phyloP scores from a whole-genome alignment of 2,888 invertebrate genomes.

The Matsumyia berberina region DNA sequence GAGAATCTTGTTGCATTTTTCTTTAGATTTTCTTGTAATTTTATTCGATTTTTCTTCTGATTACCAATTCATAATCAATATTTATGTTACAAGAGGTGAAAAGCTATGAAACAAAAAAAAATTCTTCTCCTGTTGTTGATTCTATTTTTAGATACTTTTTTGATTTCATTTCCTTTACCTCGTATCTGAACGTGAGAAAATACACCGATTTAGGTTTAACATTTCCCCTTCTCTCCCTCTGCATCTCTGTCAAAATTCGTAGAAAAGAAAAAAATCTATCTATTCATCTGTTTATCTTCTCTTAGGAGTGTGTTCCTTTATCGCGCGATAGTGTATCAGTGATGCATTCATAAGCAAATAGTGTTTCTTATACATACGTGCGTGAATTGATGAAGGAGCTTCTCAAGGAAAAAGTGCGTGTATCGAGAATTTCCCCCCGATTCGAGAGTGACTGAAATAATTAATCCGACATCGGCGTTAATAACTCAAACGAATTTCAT shows the following conservation, averaged over 20 bases:
- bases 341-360: constrained; percentile 58
- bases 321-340: constrained; percentile 38
- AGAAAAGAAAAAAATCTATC: constrained; percentile 36
- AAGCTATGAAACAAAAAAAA: constrained; percentile 14
- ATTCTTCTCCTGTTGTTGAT: constrained; percentile 25
- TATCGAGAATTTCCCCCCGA: constrained; percentile 9
- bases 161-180: constrained; percentile 10
- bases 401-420: constrained; percentile 24
- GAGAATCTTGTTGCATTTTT: constrained; percentile 66
- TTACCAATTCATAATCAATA: constrained; percentile 41
- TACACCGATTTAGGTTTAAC: constrained; percentile 50
- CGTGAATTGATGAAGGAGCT: constrained; percentile 24
- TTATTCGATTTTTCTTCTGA: constrained; percentile 3
- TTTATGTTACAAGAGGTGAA: constrained; percentile 37
- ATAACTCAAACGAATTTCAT: constrained; percentile 46
- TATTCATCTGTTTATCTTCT: constrained; percentile 34
- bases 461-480: constrained; percentile 4
- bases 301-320: constrained; percentile 43
- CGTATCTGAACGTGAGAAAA: constrained; percentile 58
- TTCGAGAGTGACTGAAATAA: constrained; percentile 27
- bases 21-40: constrained; percentile 22
- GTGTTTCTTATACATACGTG: constrained; percentile 34
- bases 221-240: constrained; percentile 43
- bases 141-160: constrained; percentile 60
- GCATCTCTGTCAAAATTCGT: constrained; percentile 40